These are phyloP conservation scores for Corvus moneduloides DNA, from an alignment of 2,113 vertebrate genomes.

Conservation along the genomic window DNA sequence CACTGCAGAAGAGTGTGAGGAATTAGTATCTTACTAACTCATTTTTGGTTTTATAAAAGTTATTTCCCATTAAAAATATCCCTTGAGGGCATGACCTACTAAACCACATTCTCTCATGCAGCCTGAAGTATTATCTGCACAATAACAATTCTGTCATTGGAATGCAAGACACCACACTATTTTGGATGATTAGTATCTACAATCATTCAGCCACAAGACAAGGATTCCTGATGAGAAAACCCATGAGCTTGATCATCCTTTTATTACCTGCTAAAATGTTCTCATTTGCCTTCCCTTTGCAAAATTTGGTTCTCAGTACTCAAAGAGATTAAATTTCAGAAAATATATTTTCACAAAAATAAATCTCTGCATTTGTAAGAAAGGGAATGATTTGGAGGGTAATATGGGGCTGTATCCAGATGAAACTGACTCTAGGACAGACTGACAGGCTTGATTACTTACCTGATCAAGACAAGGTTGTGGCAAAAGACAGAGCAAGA, in stretches of 20 bases:
- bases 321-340: background rate
- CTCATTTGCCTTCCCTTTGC: background rate
- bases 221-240: conserved; percentile 7
- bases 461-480: background rate
- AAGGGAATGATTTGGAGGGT: background rate
- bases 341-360: background rate
- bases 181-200: conserved; percentile 4
- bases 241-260: background rate
- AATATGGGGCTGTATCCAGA: background rate
- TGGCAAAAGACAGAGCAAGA: background rate
- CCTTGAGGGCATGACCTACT: background rate
- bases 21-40: background rate
- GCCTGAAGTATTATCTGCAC: background rate
- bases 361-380: background rate
- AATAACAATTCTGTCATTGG: background rate
- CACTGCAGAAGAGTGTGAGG: background rate
- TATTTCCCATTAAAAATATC: background rate
- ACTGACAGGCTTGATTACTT: background rate
- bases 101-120: background rate
- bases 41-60: background rate
- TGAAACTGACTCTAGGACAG: background rate
- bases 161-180: background rate
- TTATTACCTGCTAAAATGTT: background rate
- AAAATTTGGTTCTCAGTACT: background rate
- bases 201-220: background rate